Evolutionary conservation across 92 coral and sea anemone species (phyloP).

Genomic region (Phenganax subtilis): DNA sequence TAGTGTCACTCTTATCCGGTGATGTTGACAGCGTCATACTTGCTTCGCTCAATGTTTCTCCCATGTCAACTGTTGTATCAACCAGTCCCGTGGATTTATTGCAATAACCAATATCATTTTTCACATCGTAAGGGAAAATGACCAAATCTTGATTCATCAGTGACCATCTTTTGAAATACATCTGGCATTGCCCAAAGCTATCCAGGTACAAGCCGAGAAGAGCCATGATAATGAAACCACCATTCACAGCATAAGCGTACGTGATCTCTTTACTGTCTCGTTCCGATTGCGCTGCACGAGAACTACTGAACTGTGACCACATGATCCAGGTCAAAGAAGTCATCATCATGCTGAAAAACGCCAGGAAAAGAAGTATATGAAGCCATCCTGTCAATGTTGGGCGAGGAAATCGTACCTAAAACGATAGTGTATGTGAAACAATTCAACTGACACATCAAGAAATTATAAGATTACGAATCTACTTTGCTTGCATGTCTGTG

Average conservation of each 20-base stretch:
- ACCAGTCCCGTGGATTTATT: background rate
- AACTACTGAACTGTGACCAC: constrained; percentile 90
- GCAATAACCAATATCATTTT: constrained; percentile 18
- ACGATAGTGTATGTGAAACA: background rate
- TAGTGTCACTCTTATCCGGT: background rate
- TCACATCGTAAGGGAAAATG: constrained; percentile 57
- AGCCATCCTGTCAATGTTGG: constrained; percentile 96
- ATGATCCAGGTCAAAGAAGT: constrained; percentile 98
- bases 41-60: too few relatives aligned
- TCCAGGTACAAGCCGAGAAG: constrained; percentile 90
- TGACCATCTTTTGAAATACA: constrained; percentile 83
- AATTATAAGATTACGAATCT: background rate
- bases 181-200: constrained; percentile 75
- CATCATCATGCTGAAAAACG: constrained; percentile 87
- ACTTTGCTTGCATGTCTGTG: background rate
- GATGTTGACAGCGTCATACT: background rate
- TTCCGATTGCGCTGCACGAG: constrained; percentile 83
- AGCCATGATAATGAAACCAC: constrained; percentile 87
- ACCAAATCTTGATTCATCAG: constrained; percentile 74
- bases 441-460: too few relatives aligned
- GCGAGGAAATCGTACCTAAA: constrained; percentile 85
- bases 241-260: constrained; percentile 93
- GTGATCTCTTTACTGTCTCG: constrained; percentile 89
- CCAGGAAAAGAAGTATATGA: constrained; percentile 81
- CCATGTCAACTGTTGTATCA: background rate